These are phyloP conservation scores for Cheirogaleus major DNA, from an alignment of 2,797 vertebrate genomes.

Conservation along the genomic window DNA sequence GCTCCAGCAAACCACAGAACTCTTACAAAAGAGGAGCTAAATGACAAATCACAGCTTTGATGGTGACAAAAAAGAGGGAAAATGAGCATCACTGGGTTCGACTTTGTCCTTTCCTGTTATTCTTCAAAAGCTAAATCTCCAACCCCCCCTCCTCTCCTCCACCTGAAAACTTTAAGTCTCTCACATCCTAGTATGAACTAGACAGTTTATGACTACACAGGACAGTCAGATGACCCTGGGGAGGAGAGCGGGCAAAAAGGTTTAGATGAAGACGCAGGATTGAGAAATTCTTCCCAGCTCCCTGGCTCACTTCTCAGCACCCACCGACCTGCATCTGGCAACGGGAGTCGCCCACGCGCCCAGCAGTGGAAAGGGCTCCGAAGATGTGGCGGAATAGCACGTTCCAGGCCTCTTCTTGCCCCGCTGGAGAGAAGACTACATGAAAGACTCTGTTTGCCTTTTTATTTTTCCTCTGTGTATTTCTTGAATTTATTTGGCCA, in stretches of 20 bases:
- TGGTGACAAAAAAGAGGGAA: not conserved
- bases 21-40: not conserved
- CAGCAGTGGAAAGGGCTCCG: not conserved
- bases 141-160: rapidly evolving
- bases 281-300: not conserved
- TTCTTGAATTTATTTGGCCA: not conserved
- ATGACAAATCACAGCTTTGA: not conserved
- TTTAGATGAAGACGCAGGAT: not conserved
- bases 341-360: not conserved
- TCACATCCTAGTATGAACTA: not conserved
- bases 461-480: not conserved
- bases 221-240: not conserved
- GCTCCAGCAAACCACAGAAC: not conserved
- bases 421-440: not conserved
- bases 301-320: not conserved
- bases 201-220: not conserved
- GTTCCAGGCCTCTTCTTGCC: not conserved
- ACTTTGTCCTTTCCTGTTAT: not conserved
- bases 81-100: not conserved
- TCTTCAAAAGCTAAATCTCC: not conserved
- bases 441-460: not conserved
- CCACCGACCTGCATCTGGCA: not conserved
- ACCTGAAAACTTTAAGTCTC: not conserved
- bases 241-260: not conserved
- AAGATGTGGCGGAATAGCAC: not conserved